A percentile compares a stretch with the other conserved stretches of the same genome.
Evolutionary conservation across 2,113 vertebrate species (phyloP).

Genomic region (Lanius collurio): DNA sequence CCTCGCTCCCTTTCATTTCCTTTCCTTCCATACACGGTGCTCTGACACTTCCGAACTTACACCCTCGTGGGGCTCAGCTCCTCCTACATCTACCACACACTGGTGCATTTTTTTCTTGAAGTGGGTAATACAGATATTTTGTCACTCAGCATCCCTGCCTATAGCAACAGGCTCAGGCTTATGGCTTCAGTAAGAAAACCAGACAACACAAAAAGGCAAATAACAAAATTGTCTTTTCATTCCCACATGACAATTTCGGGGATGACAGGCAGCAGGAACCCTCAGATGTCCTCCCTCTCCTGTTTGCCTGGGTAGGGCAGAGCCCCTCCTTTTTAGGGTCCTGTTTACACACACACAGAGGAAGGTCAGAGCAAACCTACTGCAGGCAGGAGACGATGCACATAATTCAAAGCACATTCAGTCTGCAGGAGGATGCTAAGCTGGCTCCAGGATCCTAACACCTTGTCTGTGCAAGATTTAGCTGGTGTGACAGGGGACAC

Average conservation of each 20-base stretch:
- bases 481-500: neutral
- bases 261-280: neutral
- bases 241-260: accelerated
- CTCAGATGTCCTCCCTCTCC: neutral
- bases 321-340: neutral
- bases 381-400: neutral
- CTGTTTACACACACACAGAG: neutral
- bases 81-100: neutral
- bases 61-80: neutral
- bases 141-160: neutral
- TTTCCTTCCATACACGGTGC: accelerated
- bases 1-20: neutral
- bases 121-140: neutral
- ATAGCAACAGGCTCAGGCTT: neutral
- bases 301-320: neutral
- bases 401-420: neutral
- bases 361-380: neutral
- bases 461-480: neutral
- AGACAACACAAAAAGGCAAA: neutral
- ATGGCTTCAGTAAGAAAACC: neutral
- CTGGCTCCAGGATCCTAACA: neutral
- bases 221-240: neutral
- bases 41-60: neutral
- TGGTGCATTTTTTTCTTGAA: neutral
- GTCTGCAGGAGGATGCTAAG: neutral